These are phyloP conservation scores for Toxotes chatareus DNA, from an alignment of 2,113 vertebrate species.

Conservation along the genomic window DNA sequence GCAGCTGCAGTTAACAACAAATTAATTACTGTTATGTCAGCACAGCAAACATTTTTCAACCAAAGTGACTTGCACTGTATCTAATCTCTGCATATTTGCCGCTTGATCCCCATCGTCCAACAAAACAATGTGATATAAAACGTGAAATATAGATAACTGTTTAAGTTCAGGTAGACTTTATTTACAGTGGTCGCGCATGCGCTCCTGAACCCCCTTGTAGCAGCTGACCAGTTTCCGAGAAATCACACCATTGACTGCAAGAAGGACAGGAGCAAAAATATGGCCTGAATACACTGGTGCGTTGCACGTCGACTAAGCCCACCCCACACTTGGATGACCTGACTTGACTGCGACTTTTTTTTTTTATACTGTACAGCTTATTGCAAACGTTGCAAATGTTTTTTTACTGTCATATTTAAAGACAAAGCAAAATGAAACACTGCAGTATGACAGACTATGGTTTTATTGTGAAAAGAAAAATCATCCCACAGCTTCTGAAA, in stretches of 20 bases:
- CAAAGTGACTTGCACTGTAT: neutral
- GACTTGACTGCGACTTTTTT: neutral
- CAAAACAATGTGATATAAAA: too few species aligned
- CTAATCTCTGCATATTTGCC: neutral
- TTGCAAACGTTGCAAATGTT: neutral
- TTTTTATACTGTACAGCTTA: neutral
- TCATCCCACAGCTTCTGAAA: neutral
- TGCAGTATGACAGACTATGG: neutral
- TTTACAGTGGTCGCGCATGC: slow-evolving; percentile 63
- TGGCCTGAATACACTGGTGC: fast-evolving
- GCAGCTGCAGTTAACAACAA: too few species aligned
- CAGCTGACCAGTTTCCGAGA: slow-evolving; percentile 50
- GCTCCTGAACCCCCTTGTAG: neutral
- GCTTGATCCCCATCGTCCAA: neutral
- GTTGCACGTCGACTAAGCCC: slow-evolving; percentile 12
- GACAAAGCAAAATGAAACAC: neutral
- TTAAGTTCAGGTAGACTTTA: too few species aligned
- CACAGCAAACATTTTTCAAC: too few species aligned
- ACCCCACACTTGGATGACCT: neutral
- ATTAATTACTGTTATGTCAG: too few species aligned
- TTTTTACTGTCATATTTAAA: neutral
- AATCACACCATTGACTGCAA: slow-evolving; percentile 61
- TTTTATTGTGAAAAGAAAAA: neutral
- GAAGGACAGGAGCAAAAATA: slow-evolving; percentile 57
- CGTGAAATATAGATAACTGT: too few species aligned